These are phyloP conservation scores for Neoarius graeffei DNA, from an alignment of 2,113 vertebrate species.

Conservation along the genomic window DNA sequence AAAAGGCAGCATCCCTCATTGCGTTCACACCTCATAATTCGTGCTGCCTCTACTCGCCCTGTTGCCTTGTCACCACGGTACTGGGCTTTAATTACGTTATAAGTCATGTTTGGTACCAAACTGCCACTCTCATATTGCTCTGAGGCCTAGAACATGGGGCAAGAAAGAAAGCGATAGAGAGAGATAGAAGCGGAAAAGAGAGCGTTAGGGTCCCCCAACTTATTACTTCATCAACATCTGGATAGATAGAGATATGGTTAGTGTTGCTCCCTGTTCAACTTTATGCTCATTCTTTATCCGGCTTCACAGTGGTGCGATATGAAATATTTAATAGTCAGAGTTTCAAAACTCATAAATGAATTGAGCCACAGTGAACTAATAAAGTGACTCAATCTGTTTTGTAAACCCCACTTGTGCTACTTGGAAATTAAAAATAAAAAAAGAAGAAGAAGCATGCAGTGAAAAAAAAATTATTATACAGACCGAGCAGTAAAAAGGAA, in stretches of 20 bases:
- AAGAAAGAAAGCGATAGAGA: constrained; percentile 47
- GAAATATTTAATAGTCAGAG: constrained; percentile 54
- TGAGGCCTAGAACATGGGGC: constrained; percentile 27
- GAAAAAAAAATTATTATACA: constrained; percentile 40
- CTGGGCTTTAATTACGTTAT: constrained; percentile 74
- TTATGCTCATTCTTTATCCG: constrained; percentile 55
- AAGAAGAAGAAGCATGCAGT: constrained; percentile 46
- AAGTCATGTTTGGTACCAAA: constrained; percentile 76
- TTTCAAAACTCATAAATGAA: constrained; percentile 65
- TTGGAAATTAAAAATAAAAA: constrained; percentile 66
- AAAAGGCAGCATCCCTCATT: constrained; percentile 53
- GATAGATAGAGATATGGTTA: constrained; percentile 57
- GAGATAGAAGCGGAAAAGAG: constrained; percentile 60
- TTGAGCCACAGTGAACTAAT: constrained; percentile 70
- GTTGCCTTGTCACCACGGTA: constrained; percentile 72
- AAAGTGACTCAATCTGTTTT: constrained; percentile 69
- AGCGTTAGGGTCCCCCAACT: constrained; percentile 56
- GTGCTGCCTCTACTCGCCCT: constrained; percentile 62
- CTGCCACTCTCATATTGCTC: constrained; percentile 61
- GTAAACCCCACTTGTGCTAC: constrained; percentile 68
- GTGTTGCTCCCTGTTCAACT: constrained; percentile 56
- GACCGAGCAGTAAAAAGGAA: constrained; percentile 50
- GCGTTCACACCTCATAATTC: constrained; percentile 67
- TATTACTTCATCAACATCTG: constrained; percentile 62
- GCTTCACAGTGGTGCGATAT: constrained; percentile 52